phyloP scores from a whole-genome alignment of 1,140 invertebrate genomes.

The Pseudomyrmex pallidus region DNA sequence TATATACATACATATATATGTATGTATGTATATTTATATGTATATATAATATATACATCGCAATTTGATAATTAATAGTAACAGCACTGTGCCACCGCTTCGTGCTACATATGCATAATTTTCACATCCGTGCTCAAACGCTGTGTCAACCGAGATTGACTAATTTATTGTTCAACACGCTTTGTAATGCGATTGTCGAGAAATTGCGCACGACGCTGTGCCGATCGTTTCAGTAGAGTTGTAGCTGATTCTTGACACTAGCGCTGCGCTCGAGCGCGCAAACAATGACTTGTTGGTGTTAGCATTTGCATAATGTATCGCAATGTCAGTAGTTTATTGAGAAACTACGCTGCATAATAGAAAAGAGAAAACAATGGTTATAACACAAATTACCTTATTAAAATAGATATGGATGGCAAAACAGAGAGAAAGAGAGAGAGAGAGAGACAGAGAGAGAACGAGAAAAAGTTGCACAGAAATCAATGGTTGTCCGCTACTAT shows the following conservation, averaged over 20 bases:
- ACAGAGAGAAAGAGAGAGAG: too few species aligned
- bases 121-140: background rate
- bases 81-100: background rate
- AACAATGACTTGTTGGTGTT: background rate
- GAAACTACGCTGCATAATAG: background rate
- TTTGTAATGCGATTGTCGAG: background rate
- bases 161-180: conserved; percentile 23
- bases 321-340: background rate
- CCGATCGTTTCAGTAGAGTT: background rate
- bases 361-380: background rate
- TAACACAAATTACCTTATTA: conserved; percentile 13
- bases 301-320: background rate
- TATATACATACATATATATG: background rate
- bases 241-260: background rate
- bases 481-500: background rate
- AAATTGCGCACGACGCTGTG: background rate
- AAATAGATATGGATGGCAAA: background rate
- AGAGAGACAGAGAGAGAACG: too few species aligned
- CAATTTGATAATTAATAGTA: conserved; percentile 44
- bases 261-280: background rate
- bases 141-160: background rate
- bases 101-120: conserved; percentile 19
- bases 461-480: background rate
- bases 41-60: background rate
- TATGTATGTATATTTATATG: too few species aligned